Base-by-base conservation (phyloP, 53 echinoderm and acorn worm species). In the Holothuria scabra region DNA sequence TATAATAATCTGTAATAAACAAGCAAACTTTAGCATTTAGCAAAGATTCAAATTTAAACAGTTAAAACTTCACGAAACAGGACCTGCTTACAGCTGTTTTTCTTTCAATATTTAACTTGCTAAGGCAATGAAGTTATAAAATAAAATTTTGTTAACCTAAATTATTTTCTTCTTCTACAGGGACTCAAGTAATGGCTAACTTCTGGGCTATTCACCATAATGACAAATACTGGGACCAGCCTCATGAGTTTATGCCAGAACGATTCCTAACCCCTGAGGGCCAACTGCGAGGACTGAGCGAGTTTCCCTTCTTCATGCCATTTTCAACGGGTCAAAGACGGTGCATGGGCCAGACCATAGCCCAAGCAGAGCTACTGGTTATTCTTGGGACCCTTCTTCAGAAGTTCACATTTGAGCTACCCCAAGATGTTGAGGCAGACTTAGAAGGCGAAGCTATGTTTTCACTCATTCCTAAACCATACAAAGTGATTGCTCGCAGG, bases 151-250 rank as follows among this genome's bases (percentile, higher is more conserved):
- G 14, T 52, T 12, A n/a, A 71, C 0, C 20, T 1, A 37, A 37
- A 31, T 37, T 13, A 0, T 26, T 80, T 59, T 34, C 14, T 80
- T 14, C 32, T 16, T 1, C 24, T 84, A 14, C 74, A 96, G 96
- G 96, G n/a, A 96, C 96, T 44, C 93, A 93, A 88, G 93, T 96
- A 4, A 87, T 96, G 96, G 96, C 96, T 48, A 94, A 97, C 76
- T 92, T 97, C 82, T 94, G 97, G 97, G 92, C 97, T 5, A 94
- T 97, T 4, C 97, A 94, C 83, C 97, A 97, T 37, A 92, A 97
- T 28, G 87, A 92, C 60, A 84, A 86, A 8, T 84, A 83, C 59
- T 97, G 97, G 97, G 90, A 97, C 34, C 84, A 87, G 31, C 97
- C 97, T 2, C 87, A 97, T 28, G 94, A 97, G 80, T 97, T 97